phyloP scores from a whole-genome alignment of 2,113 vertebrate species.

The Synodontis membranacea region DNA sequence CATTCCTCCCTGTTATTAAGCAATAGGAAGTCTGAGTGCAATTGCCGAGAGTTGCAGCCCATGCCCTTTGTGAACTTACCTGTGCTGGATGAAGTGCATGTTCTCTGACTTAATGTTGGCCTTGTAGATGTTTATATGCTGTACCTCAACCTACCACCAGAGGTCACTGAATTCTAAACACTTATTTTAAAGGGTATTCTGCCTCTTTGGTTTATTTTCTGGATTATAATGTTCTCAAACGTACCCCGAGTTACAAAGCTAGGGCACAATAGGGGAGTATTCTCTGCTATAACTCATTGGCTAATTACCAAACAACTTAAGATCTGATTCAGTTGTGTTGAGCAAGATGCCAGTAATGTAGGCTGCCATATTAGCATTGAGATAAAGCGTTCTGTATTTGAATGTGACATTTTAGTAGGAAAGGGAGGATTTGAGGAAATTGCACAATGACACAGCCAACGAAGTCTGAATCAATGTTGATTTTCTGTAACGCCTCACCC shows the following conservation, averaged over 20 bases:
- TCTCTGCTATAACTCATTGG: neutral
- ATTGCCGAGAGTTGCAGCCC: conserved; percentile 30
- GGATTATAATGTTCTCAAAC: neutral
- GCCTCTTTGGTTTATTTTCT: neutral
- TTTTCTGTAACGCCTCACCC: neutral
- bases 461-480: neutral
- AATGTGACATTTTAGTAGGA: neutral
- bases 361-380: neutral
- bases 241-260: neutral
- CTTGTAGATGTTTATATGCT: conserved; percentile 15
- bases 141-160: conserved; percentile 42
- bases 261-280: neutral
- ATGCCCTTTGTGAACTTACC: conserved; percentile 51
- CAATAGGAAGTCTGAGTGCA: conserved; percentile 50
- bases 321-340: neutral
- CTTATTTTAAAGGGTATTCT: neutral
- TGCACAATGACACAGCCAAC: neutral
- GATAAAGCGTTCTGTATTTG: neutral
- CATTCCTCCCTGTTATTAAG: conserved; percentile 48
- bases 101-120: neutral
- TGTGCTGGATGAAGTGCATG: neutral
- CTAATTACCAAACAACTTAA: neutral
- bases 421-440: conserved; percentile 11
- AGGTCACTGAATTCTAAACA: conserved; percentile 29
- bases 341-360: neutral